Base-by-base conservation (phyloP, 2,797 vertebrate species). In the Ctenosaura bakeri region DNA sequence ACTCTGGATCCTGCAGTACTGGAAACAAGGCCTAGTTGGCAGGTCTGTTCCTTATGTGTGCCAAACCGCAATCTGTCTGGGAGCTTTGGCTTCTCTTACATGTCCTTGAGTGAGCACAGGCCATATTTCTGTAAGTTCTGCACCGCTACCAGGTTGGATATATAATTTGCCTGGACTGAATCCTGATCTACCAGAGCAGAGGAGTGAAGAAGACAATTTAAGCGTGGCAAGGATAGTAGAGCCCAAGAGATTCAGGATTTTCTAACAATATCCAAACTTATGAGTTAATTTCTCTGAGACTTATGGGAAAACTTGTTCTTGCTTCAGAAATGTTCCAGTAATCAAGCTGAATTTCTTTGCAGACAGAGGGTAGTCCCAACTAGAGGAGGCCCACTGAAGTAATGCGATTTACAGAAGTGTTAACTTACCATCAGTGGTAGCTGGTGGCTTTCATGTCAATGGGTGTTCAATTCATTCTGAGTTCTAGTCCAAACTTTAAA, bases 131-230 rank as follows among this genome's bases (percentile, higher is more conserved):
- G 91, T 79, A 29, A 10, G 0, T 64, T 88, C 73, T 86, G 92
- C 88, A 85, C 79, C 74, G 93, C 93, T 93, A 95, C 94, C 90
- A 87, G 90, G 64, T 9, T 92, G 93, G 94, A 95, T 91, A 90
- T 0, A 26, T 26, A 32, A 83, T 18, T 84, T 52, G 0, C 0
- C 0, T 87, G 0, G 0, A 32, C 1, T 90, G 94, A 92, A 74
- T 46, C 26, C 22, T 46, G 76, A 42, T 46, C 38, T 77, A 93
- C 93, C 90, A 77, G 87, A 81, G 71, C 38, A 81, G 12, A 29
- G 38, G 22, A 54, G 42, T 2, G n/a, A 24, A 71, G 38, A 22
- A 56, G 38, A 50, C 32, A 14, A 10, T 74, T 85, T n/a, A 73
- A 90, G 62, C 38, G 56, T 7, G n/a, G 42, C 18, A 64, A 77